These are phyloP conservation scores for Achroia grisella DNA, from an alignment of 1,140 invertebrate species.

Conservation along the genomic window DNA sequence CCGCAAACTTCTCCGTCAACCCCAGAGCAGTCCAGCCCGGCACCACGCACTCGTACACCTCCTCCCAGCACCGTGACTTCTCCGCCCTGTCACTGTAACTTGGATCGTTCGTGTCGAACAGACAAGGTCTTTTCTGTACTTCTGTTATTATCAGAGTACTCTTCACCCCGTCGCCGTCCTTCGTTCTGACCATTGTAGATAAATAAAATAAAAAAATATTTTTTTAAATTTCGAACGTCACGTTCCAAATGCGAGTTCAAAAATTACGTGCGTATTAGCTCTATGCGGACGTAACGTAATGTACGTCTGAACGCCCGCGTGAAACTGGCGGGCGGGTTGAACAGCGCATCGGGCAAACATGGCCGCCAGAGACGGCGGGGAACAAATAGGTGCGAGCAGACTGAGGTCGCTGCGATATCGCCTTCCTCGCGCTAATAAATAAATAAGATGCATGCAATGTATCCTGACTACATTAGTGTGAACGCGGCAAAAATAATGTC, in stretches of 20 bases:
- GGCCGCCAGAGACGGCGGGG: conserved; percentile 34
- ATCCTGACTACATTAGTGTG: conserved; percentile 8
- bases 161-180: conserved; percentile 53
- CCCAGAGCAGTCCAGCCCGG: conserved; percentile 47
- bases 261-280: conserved; percentile 20
- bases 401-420: conserved; percentile 40
- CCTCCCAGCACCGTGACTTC: conserved; percentile 58
- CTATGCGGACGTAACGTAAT: conserved; percentile 22
- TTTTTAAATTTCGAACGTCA: conserved; percentile 15
- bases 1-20: conserved; percentile 43
- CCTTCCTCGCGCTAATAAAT: conserved; percentile 59
- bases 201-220: conserved; percentile 13
- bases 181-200: conserved; percentile 46
- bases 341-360: conserved; percentile 32
- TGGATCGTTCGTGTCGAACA: conserved; percentile 56
- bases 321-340: conserved; percentile 50
- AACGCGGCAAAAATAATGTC: not conserved
- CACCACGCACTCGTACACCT: conserved; percentile 54
- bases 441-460: conserved; percentile 45
- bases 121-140: conserved; percentile 52
- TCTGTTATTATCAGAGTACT: conserved; percentile 51
- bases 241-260: conserved; percentile 9
- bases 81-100: conserved; percentile 56
- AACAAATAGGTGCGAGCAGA: conserved; percentile 43
- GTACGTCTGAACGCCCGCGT: conserved; percentile 43